A percentile compares a stretch with the other conserved stretches of the same genome.
Conservation (phyloP, 2,888 invertebrate genomes). For the Thereva unica region DNA sequence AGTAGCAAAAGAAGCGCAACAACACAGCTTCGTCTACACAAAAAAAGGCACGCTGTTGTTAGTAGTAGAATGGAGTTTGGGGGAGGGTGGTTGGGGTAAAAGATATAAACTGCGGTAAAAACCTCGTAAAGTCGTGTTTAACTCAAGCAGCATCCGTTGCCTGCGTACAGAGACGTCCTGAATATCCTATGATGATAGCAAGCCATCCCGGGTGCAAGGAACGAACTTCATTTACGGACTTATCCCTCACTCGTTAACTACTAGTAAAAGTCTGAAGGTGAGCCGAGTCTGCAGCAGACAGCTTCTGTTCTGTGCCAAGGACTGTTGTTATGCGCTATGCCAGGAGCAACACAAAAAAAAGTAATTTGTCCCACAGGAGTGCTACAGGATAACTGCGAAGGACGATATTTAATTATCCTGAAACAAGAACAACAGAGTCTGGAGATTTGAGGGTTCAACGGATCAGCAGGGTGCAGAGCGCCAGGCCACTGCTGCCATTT, state of each 20-base stretch:
- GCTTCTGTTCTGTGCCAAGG: too few species aligned
- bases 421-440: slow-evolving; percentile 39
- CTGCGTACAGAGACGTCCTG: too few species aligned
- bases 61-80: not conserved
- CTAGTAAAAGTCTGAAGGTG: too few species aligned
- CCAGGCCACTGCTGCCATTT: not conserved
- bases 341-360: not conserved
- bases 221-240: too few species aligned
- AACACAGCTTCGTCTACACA: not conserved
- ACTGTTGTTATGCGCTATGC: too few species aligned
- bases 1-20: slow-evolving; percentile 5
- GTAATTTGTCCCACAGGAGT: slow-evolving; percentile 41
- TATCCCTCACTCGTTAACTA: too few species aligned
- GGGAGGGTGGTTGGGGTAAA: not conserved
- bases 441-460: not conserved
- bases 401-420: slow-evolving; percentile 42
- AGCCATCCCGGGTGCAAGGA: too few species aligned
- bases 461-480: not conserved
- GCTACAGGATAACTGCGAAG: slow-evolving; percentile 35
- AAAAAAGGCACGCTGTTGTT: too few species aligned
- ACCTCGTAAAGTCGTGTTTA: slow-evolving; percentile 16
- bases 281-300: too few species aligned
- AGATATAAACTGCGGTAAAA: slow-evolving; percentile 10
- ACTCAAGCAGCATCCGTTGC: slow-evolving; percentile 1
- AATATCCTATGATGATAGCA: too few species aligned